phyloP scores from a whole-genome alignment of 2,797 vertebrate species.

The Apogon hyalosoma region DNA sequence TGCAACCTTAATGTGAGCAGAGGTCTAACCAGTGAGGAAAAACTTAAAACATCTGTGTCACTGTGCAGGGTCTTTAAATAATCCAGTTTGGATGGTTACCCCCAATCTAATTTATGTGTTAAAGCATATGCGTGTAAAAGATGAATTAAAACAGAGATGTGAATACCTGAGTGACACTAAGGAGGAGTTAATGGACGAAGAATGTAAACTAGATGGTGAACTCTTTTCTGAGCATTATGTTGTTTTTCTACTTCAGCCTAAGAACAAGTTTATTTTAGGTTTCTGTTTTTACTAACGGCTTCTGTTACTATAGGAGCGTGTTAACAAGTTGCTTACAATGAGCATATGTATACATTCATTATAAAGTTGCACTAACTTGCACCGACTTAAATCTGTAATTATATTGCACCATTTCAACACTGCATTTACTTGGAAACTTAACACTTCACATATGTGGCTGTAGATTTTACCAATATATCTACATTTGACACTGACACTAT shows the following conservation, averaged over 20 bases:
- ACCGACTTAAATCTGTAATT: not conserved
- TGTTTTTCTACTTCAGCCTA: too few relatives aligned
- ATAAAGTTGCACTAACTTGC: not conserved
- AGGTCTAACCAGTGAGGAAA: not conserved
- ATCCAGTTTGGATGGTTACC: not conserved
- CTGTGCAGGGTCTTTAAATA: slow-evolving; percentile 6
- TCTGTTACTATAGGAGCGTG: too few relatives aligned
- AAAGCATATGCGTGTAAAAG: too few relatives aligned
- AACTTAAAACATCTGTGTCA: slow-evolving; percentile 13
- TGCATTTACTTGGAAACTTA: not conserved
- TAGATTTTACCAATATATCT: slow-evolving; percentile 2
- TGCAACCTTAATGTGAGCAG: slow-evolving; percentile 4
- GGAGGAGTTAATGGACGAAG: too few relatives aligned
- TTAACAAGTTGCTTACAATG: too few relatives aligned
- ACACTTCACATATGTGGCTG: too few relatives aligned
- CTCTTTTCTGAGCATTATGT: too few relatives aligned
- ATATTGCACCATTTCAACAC: not conserved
- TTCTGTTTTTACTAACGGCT: too few relatives aligned
- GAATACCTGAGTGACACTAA: too few relatives aligned
- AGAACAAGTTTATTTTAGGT: too few relatives aligned
- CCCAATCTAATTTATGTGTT: not conserved
- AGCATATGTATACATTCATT: not conserved
- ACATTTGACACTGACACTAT: slow-evolving; percentile 8
- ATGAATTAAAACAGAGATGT: too few relatives aligned
- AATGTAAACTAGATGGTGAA: too few relatives aligned